Evolutionary conservation across 2,888 invertebrate genomes (phyloP).

Genomic region (Scaptomyza reducta): DNA sequence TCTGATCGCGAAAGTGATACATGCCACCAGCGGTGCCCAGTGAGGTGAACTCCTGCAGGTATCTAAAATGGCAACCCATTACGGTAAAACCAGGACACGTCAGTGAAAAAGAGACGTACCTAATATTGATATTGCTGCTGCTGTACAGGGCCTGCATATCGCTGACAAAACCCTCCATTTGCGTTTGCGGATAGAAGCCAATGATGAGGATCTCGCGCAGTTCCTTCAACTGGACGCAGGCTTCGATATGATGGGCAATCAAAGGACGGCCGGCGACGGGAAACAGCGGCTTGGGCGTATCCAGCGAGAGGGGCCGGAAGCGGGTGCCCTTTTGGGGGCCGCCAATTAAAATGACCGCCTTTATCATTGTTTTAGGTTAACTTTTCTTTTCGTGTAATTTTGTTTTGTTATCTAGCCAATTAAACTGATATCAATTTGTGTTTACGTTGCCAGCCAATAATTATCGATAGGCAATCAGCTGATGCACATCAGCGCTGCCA

Average conservation of each 20-base stretch:
- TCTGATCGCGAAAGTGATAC: constrained; percentile 98
- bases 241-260: constrained; percentile 98
- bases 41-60: constrained; percentile 97
- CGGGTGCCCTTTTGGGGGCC: constrained; percentile 98
- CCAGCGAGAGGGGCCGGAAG: constrained; percentile 97
- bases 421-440: constrained; percentile 52
- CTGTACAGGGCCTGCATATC: constrained; percentile 94
- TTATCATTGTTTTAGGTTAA: constrained; percentile 86
- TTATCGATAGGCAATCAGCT: constrained; percentile 48
- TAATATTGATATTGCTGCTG: constrained; percentile 87
- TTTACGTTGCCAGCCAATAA: constrained; percentile 68
- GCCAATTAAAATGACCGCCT: constrained; percentile 96
- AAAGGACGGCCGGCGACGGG: constrained; percentile 98
- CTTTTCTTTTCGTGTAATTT: constrained; percentile 11
- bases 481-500: constrained; percentile 28
- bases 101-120: constrained; percentile 85
- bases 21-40: constrained; percentile 98
- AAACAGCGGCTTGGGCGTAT: constrained; percentile 98
- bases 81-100: constrained; percentile 22
- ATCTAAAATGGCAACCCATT: constrained; percentile 82
- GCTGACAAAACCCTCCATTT: constrained; percentile 93
- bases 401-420: constrained; percentile 46
- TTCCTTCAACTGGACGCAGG: constrained; percentile 91
- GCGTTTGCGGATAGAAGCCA: constrained; percentile 94
- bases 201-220: constrained; percentile 96